Evolutionary conservation across 2,113 vertebrate species (phyloP).

Genomic region (Tachuris rubrigastra): DNA sequence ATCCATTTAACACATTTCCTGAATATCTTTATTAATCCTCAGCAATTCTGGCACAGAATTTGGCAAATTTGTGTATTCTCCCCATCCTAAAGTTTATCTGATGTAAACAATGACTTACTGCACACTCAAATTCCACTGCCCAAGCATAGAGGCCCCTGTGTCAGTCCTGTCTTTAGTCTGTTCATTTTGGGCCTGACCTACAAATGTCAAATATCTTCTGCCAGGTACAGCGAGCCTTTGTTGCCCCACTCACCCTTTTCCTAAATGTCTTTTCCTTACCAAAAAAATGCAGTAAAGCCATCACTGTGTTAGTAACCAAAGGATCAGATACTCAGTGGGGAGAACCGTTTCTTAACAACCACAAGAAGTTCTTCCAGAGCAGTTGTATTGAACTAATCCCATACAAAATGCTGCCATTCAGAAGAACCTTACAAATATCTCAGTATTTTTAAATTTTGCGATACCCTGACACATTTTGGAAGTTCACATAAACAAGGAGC

Average conservation of each 20-base stretch:
- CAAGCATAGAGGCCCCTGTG: background rate
- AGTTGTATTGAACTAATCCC: background rate
- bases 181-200: background rate
- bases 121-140: background rate
- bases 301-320: too few species aligned
- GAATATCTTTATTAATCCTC: background rate
- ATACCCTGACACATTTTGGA: fast-evolving
- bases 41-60: background rate
- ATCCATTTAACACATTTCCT: background rate
- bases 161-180: background rate
- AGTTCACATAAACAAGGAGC: background rate
- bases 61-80: background rate
- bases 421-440: background rate
- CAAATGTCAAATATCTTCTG: background rate
- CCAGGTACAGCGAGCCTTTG: background rate
- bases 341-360: background rate
- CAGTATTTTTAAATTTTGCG: background rate
- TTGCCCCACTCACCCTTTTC: background rate
- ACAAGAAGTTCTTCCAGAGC: background rate
- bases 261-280: background rate
- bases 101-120: background rate
- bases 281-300: background rate
- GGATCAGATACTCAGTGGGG: background rate
- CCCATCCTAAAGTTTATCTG: background rate
- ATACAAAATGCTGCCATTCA: background rate